A percentile compares a stretch with the other conserved stretches of the same genome.
phyloP scores from a whole-genome alignment of 2,888 invertebrate species.

The Latrodectus hesperus region DNA sequence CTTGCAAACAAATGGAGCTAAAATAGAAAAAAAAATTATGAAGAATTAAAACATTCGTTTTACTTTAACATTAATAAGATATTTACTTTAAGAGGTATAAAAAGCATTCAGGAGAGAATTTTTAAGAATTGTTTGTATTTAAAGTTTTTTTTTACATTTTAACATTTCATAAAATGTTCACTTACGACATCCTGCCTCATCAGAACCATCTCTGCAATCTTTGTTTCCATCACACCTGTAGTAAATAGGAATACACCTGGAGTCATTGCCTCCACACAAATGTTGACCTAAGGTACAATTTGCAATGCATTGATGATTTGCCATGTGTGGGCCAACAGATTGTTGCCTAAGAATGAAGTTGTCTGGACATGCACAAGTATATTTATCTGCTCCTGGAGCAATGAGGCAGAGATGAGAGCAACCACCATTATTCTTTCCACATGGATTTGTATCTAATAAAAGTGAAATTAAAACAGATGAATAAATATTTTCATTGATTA shows the following conservation, averaged over 20 bases:
- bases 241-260: slow-evolving; percentile 85
- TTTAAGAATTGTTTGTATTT: no score
- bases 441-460: slow-evolving; percentile 85
- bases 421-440: slow-evolving; percentile 92
- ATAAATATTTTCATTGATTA: background rate
- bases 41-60: background rate
- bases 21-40: background rate
- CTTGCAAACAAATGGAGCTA: slow-evolving; percentile 83
- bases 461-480: background rate
- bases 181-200: slow-evolving; percentile 89
- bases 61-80: background rate
- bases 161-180: slow-evolving; percentile 8
- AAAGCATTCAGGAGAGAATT: no score
- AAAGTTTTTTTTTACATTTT: no score
- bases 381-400: slow-evolving; percentile 82
- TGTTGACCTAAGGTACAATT: slow-evolving; percentile 95
- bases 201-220: slow-evolving; percentile 89
- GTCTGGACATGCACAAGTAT: slow-evolving; percentile 95
- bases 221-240: slow-evolving; percentile 80
- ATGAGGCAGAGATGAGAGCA: slow-evolving; percentile 97
- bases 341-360: slow-evolving; percentile 83
- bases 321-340: slow-evolving; percentile 76
- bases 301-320: slow-evolving; percentile 90
- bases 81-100: no score
- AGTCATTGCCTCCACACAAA: slow-evolving; percentile 81